Percentiles rank a stretch among this genome's conserved stretches.
Evolutionary conservation across 2,888 invertebrate genomes (phyloP).

Genomic region (Caenorhabditis virilis): DNA sequence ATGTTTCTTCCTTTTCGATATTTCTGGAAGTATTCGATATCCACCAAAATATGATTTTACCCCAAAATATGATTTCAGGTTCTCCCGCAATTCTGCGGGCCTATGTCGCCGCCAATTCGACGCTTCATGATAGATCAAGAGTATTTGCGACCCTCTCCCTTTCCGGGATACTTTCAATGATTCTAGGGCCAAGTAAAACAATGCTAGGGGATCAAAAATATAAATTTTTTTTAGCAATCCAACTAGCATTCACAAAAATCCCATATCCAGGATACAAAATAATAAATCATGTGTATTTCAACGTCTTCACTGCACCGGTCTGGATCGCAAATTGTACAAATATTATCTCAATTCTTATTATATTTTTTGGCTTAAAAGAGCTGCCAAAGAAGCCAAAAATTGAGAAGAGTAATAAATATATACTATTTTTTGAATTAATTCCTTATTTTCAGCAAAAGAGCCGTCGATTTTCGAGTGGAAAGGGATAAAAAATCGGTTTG

Average conservation of each 20-base stretch:
- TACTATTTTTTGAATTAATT: neutral
- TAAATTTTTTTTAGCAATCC: constrained; percentile 36
- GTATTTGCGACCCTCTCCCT: constrained; percentile 31
- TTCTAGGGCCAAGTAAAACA: constrained; percentile 37
- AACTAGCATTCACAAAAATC: constrained; percentile 49
- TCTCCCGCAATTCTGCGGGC: constrained; percentile 40
- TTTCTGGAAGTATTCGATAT: constrained; percentile 21
- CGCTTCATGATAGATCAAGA: constrained; percentile 31
- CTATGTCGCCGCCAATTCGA: constrained; percentile 33
- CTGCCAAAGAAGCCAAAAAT: constrained; percentile 30
- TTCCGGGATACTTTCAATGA: constrained; percentile 32
- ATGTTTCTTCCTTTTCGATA: constrained; percentile 34
- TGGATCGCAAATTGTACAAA: constrained; percentile 48
- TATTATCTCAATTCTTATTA: constrained; percentile 48
- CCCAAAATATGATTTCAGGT: constrained; percentile 6
- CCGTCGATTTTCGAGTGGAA: constrained; percentile 33
- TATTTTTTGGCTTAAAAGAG: constrained; percentile 30
- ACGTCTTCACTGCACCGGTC: constrained; percentile 57
- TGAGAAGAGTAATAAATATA: constrained; percentile 13
- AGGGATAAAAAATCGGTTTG: constrained; percentile 26
- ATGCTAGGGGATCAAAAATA: neutral
- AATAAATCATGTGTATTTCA: constrained; percentile 37
- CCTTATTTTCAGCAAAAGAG: constrained; percentile 29
- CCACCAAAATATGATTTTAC: no score
- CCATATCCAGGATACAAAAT: constrained; percentile 49